Evolutionary conservation across 2,113 vertebrate species (phyloP), one percentile per base, ranked within the genome.

Genomic region (Aspidoscelis tigris): DNA sequence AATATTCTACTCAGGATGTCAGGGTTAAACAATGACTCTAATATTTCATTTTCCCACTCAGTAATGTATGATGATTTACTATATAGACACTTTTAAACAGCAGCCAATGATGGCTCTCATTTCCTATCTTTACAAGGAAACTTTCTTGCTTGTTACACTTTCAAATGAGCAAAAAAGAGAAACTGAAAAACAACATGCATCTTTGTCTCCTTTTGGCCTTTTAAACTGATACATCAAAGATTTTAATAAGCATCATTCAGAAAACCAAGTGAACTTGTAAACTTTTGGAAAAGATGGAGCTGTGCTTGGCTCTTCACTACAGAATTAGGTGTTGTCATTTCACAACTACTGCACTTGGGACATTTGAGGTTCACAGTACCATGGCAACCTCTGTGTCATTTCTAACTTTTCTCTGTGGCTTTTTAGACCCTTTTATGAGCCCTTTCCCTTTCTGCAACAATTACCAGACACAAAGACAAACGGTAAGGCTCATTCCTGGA

Each of bases 261-360:
- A 91, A 92, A 87, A 91, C 92, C 92, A 92, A 87, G 88, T 89
- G 76, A 93, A 92, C 92, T 94, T 92, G 89, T 84, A 87, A 93
- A 89, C 47, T 44, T 73, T 74, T 22, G 64, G 39, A 20, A 12
- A 44, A 33, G 14, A 22, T 41, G 41, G 7, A 7, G 43, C 70
- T n/a, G 3, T 61, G 12, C 33, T 33, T 33, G 70, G 18, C 26
- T 12, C 22, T 61, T 84, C 53, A 47, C 61, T 72, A 22, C 53
- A 61, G 43, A 1, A 16, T 39, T 76, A 39, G 80, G 33, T 33
- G 9, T 20, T 39, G 8, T 61, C 80, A 81, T 47, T 12, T 43
- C 41, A 74, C 71, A 74, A 71, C 76, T 33, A 64, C 75, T 76
- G 24, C 44, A 55, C 22, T 78, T 39, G 65, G 68, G 22, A 18